Percentiles rank a stretch among this genome's conserved stretches.
Evolutionary conservation across 2,113 vertebrate genomes (phyloP).

Genomic region (Cinclus mexicanus): DNA sequence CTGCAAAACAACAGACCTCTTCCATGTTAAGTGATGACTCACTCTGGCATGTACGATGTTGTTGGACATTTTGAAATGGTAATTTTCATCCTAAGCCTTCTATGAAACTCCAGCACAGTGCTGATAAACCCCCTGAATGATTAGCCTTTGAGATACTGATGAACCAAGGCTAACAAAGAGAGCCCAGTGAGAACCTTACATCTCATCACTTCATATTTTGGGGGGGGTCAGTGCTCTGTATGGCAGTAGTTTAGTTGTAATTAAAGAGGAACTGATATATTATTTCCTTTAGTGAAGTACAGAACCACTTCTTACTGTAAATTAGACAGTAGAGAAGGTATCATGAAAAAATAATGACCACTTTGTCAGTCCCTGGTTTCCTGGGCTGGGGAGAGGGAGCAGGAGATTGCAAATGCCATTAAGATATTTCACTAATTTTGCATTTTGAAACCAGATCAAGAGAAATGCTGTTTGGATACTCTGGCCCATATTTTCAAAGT

Average conservation of each 20-base stretch:
- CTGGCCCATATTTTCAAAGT: background rate
- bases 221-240: background rate
- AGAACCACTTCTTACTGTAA: conserved; percentile 44
- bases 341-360: conserved; percentile 56
- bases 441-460: background rate
- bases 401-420: background rate
- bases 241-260: conserved; percentile 41
- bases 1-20: background rate
- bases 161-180: background rate
- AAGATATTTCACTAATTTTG: background rate
- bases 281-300: conserved; percentile 55
- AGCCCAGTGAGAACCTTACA: background rate
- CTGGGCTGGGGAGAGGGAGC: background rate
- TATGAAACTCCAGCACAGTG: background rate
- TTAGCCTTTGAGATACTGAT: background rate
- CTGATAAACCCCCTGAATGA: background rate
- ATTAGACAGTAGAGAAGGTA: conserved; percentile 50
- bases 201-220: background rate
- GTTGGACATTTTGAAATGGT: background rate
- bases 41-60: background rate
- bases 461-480: background rate
- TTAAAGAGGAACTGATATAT: conserved; percentile 55
- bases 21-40: background rate
- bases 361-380: conserved; percentile 1
- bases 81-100: background rate